phyloP scores from a whole-genome alignment of 30 jellyfish, hydroid and myxozoan species.

The Chrysaora quinquecirrha region DNA sequence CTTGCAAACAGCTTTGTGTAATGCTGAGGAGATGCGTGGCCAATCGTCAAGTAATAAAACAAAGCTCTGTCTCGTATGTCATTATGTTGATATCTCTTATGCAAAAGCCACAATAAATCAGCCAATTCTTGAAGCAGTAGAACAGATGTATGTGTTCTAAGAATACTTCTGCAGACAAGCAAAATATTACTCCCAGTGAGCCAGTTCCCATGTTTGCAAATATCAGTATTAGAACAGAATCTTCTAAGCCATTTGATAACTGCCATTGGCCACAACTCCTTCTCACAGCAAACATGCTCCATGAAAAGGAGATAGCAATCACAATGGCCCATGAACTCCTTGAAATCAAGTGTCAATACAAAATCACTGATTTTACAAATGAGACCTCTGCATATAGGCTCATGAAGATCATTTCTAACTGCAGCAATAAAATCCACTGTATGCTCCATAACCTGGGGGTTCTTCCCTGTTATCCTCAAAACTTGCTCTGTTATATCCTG shows the following conservation, averaged over 20 bases:
- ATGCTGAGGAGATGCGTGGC: conserved; percentile 77
- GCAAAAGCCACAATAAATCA: conserved; percentile 46
- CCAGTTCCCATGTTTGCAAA: conserved; percentile 51
- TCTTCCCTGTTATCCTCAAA: conserved; percentile 8
- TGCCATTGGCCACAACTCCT: conserved; percentile 54
- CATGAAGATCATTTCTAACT: neutral
- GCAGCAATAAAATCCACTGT: conserved; percentile 43
- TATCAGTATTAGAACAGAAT: neutral
- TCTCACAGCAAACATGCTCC: conserved; percentile 43
- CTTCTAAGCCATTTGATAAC: conserved; percentile 46
- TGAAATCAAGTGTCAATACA: conserved; percentile 2
- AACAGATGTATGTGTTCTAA: conserved; percentile 27
- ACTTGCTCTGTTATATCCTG: conserved; percentile 16
- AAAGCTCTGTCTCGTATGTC: conserved; percentile 77
- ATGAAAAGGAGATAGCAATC: conserved; percentile 21
- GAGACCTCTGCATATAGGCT: conserved; percentile 5
- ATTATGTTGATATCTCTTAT: conserved; percentile 24
- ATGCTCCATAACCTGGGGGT: conserved; percentile 33
- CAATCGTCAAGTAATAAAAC: conserved; percentile 65
- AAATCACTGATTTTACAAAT: conserved; percentile 18
- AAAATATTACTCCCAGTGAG: conserved; percentile 36
- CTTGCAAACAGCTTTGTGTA: conserved; percentile 27
- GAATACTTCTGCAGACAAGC: conserved; percentile 43
- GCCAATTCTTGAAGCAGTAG: conserved; percentile 52
- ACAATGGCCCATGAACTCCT: conserved; percentile 1